Base-by-base conservation (phyloP, 2,797 vertebrate genomes). In the Tinamus major region DNA sequence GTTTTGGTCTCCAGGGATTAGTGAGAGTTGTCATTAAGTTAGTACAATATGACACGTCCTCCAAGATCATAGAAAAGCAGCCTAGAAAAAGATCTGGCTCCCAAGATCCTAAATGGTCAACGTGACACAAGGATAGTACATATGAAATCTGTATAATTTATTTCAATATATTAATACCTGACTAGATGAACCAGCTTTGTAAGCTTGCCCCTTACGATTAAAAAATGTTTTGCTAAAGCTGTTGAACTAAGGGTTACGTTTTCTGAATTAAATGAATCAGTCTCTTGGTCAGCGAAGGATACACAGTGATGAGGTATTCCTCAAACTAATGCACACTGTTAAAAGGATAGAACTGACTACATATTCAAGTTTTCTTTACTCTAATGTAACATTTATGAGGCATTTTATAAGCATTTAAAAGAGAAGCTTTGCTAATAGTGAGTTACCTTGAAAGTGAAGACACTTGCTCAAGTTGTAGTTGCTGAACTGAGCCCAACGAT, bases 161-260 rank as follows among this genome's bases (percentile, higher is more conserved):
- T 39, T 53, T 70, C 20, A 53, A 64, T 49, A 11, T 71, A 75
- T 86, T 95, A 93, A 44, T 49, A 95, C 75, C 37, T 85, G 62
- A 78, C 53, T 62, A 55, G 93, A 80, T 91, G 49, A 96, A 93
- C 23, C 55, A 89, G 87, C 24, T 95, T 89, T 51, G 4, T 64
- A 92, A 75, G 37, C 62, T 62, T 87, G 33, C 48, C 74, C n/a
- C 58, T 75, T 44, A 62, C 68, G 56, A 87, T 92, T 85, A 55
- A 85, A 79, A 86, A 80, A 26, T 64, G 71, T 58, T 89, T 94
- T 91, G 48, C 59, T 55, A 42, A 9, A 26, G 64, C 87, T 93
- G 33, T 75, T 39, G 82, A 77, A 87, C 49, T 15, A 9, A 76
- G 27, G 5, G 7, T 71, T 92, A n/a, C 10, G 42, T 67, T 64